These are phyloP conservation scores for Exephanes ischioxanthus DNA, from an alignment of 2,888 invertebrate genomes.

Conservation along the genomic window DNA sequence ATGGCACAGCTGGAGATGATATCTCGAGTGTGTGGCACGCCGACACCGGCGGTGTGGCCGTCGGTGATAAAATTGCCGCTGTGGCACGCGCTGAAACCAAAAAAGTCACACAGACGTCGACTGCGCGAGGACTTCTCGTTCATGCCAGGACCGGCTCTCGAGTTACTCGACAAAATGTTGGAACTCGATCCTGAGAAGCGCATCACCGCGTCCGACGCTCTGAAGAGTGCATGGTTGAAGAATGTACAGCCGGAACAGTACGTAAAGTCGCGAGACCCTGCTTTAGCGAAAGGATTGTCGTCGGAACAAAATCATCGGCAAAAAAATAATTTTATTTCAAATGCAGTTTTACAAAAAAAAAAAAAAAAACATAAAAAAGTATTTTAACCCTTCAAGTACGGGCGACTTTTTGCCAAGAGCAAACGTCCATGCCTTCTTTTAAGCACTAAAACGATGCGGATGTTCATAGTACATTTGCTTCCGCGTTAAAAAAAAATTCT, in stretches of 20 bases:
- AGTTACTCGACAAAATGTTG: slow-evolving; percentile 97
- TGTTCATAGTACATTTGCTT: neutral
- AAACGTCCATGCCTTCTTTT: too few species aligned
- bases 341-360: neutral
- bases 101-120: slow-evolving; percentile 94
- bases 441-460: too few species aligned
- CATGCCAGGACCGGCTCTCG: slow-evolving; percentile 95
- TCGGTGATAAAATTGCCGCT: slow-evolving; percentile 96
- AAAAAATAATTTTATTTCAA: neutral
- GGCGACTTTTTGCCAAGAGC: too few species aligned
- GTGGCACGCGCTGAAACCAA: slow-evolving; percentile 96
- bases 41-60: slow-evolving; percentile 98
- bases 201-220: slow-evolving; percentile 97
- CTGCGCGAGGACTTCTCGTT: slow-evolving; percentile 97
- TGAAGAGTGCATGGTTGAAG: slow-evolving; percentile 96
- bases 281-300: neutral
- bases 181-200: slow-evolving; percentile 97
- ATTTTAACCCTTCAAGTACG: too few species aligned
- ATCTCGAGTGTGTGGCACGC: slow-evolving; percentile 97
- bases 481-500: slow-evolving; percentile 32
- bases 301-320: neutral
- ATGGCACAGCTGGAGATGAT: slow-evolving; percentile 97
- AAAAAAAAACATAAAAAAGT: neutral
- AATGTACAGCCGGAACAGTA: slow-evolving; percentile 96
- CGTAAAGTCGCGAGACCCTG: slow-evolving; percentile 83